Evolutionary conservation across 2,113 vertebrate species (phyloP).

Genomic region (Gobius niger): DNA sequence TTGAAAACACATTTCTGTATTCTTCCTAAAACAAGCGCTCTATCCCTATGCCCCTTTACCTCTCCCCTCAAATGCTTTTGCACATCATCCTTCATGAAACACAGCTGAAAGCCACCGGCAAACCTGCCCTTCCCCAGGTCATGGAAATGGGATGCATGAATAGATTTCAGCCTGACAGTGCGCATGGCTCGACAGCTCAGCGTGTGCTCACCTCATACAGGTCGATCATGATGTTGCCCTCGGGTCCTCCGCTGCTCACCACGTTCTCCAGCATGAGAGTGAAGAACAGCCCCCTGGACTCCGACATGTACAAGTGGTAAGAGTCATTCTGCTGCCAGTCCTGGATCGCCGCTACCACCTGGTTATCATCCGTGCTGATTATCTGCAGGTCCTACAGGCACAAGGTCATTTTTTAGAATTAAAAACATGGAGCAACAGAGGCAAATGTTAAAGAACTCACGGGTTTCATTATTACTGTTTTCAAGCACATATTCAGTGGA

Average conservation of each 20-base stretch:
- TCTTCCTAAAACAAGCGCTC: too few relatives aligned
- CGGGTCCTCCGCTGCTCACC: slow-evolving; percentile 87
- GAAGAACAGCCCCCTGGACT: slow-evolving; percentile 87
- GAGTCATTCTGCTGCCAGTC: slow-evolving; percentile 95
- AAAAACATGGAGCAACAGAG: background rate
- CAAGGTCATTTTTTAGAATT: slow-evolving; percentile 4
- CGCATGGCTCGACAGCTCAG: background rate
- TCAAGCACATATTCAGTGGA: too few relatives aligned
- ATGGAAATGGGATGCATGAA: slow-evolving; percentile 5
- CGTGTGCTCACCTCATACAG: slow-evolving; percentile 89
- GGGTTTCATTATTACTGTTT: too few relatives aligned
- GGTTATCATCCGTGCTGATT: slow-evolving; percentile 94
- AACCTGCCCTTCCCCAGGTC: background rate
- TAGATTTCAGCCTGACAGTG: slow-evolving; percentile 11
- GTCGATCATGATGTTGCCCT: slow-evolving; percentile 95
- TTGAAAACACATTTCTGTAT: too few relatives aligned
- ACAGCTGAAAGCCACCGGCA: background rate
- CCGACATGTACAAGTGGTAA: slow-evolving; percentile 92
- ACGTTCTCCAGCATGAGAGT: slow-evolving; percentile 91
- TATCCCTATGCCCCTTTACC: too few relatives aligned
- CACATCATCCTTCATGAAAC: background rate
- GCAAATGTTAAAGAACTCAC: background rate
- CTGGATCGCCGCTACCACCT: slow-evolving; percentile 90
- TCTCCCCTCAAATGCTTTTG: too few relatives aligned
- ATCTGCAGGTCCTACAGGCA: slow-evolving; percentile 88